Conservation (phyloP, 2,113 vertebrate genomes). For the Mormyrus lacerda region DNA sequence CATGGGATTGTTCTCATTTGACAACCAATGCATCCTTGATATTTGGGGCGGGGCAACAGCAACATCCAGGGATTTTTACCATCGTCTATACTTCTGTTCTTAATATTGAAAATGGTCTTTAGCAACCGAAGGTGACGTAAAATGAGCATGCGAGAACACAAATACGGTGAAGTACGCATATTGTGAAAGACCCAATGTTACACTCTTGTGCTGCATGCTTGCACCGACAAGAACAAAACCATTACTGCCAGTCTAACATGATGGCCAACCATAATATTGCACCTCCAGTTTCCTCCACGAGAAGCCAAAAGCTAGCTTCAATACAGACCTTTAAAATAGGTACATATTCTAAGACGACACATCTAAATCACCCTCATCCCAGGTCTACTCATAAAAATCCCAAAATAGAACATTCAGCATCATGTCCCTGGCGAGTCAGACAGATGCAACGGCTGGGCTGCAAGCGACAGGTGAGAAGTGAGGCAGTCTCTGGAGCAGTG, state of each 20-base stretch:
- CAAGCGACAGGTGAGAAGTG: neutral
- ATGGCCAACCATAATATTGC: neutral
- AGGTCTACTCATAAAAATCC: neutral
- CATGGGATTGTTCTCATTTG: neutral
- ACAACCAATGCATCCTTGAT: neutral
- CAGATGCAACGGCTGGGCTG: neutral
- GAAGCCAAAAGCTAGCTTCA: neutral
- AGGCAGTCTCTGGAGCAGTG: neutral
- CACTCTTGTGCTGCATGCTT: neutral
- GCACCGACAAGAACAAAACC: neutral
- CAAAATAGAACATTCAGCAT: constrained; percentile 8
- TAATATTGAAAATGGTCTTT: neutral
- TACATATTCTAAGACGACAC: neutral
- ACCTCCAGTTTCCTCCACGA: neutral
- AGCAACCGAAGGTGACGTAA: neutral
- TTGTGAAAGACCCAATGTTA: neutral
- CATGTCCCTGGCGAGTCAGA: neutral
- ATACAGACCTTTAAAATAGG: neutral
- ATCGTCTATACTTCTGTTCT: neutral
- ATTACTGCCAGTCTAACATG: neutral
- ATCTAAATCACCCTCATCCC: neutral
- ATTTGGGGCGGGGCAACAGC: neutral
- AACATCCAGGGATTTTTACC: neutral
- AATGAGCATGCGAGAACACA: neutral
- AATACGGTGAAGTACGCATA: neutral